phyloP scores from a whole-genome alignment of 2,113 vertebrate genomes.

The Oncorhynchus clarkii region DNA sequence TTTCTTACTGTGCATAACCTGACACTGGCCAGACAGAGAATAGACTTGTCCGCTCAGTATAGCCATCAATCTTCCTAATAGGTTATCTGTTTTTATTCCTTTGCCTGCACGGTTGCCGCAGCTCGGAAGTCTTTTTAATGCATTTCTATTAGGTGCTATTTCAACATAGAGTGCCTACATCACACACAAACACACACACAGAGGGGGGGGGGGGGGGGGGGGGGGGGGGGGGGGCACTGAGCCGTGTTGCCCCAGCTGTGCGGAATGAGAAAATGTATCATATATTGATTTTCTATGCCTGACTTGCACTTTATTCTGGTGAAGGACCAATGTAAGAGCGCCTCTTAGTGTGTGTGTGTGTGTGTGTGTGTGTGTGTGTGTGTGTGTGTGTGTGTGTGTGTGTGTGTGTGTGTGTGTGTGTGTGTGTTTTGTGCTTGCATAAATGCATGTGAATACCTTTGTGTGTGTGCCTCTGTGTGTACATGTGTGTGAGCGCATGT shows the following conservation, averaged over 20 bases:
- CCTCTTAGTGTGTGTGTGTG: neutral
- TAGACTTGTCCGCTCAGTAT: constrained; percentile 37
- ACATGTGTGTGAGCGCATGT: neutral
- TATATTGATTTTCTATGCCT: constrained; percentile 51
- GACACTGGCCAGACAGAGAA: constrained; percentile 30
- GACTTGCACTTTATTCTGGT: constrained; percentile 40
- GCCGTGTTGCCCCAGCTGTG: constrained; percentile 30
- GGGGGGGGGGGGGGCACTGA: constrained; percentile 1
- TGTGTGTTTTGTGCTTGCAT: neutral
- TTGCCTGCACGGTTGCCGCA: constrained; percentile 25
- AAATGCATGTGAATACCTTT: neutral
- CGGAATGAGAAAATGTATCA: constrained; percentile 49
- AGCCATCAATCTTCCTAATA: constrained; percentile 36
- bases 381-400: neutral
- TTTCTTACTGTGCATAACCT: constrained; percentile 6
- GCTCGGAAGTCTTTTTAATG: constrained; percentile 51
- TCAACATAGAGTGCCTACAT: constrained; percentile 43
- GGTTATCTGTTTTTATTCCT: constrained; percentile 49
- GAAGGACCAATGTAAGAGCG: neutral
- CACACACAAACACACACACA: constrained; percentile 13
- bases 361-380: neutral
- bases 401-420: neutral
- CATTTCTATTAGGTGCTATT: constrained; percentile 54
- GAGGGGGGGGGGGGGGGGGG: neutral
- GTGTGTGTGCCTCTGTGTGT: neutral